Base-by-base conservation (phyloP, 2,888 invertebrate species). In the Eristalis arbustorum region DNA sequence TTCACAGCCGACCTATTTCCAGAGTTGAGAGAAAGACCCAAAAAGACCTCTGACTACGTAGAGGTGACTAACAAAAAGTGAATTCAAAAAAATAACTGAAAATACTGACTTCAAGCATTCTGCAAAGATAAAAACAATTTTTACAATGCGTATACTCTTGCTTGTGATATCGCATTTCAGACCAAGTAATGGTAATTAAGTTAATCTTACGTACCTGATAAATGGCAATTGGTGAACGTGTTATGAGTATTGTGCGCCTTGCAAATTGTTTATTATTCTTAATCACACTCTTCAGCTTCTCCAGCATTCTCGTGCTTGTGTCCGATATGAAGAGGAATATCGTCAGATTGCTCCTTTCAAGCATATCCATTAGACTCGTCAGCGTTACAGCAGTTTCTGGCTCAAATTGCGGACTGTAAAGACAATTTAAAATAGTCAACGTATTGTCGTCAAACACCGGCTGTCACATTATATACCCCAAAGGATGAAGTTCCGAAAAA, bases 401-500 rank as follows among this genome's bases (percentile, higher is more conserved):
- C 31, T 91, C 91, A 80, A 91, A 93, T 87, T 92, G 92, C 37
- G 91, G 91, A 69, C 93, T 93, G 31, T 59, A 31, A 62, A 18
- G 25, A 13, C 13, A 77, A 63, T 28, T 23, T 2, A 10, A 23
- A n/a, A 4, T 5, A 5, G 10, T 13, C 3, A 25, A 31, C 18
- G 14, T 18, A 18, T 8, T 67, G 6, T 10, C 6, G 0, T 42
- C 13, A 3, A 67, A 13, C 23, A 10, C 22, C 18, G 61, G 6
- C 8, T 1, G n/a, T 6, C 18, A 18, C 8, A 31, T 3, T 13
- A 72, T 77, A 89, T 88, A 92, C 92, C 93, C 91, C 88, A 93
- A 89, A 14, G 93, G 93, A 91, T 93, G 93, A 61, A 91, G 90
- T 84, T 91, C 92, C 4, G 92, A 91, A 72, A 93, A 90, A 88